phyloP scores from a whole-genome alignment of 2,888 invertebrate genomes.

The Melitaea athalia region DNA sequence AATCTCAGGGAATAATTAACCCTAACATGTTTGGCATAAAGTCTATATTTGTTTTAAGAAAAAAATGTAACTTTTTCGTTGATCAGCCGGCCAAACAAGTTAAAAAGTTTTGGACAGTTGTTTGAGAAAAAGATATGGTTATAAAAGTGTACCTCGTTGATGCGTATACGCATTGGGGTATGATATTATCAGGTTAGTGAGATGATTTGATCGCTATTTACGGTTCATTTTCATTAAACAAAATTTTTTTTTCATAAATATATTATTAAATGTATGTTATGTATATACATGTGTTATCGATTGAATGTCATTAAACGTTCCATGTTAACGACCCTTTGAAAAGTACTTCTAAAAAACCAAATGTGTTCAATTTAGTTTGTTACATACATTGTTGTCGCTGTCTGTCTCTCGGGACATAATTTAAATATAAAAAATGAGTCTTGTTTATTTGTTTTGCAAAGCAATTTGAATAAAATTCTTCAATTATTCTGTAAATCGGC shows the following conservation, averaged over 20 bases:
- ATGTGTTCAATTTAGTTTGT: no score
- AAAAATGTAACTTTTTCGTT: slow-evolving; percentile 46
- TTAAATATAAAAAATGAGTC: no score
- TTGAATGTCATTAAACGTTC: not conserved
- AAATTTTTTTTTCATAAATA: not conserved
- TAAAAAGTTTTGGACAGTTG: slow-evolving; percentile 59
- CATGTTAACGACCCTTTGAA: no score
- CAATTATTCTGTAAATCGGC: no score
- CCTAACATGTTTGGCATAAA: slow-evolving; percentile 35
- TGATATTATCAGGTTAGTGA: slow-evolving; percentile 41
- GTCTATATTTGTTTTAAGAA: slow-evolving; percentile 34
- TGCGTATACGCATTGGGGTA: slow-evolving; percentile 35
- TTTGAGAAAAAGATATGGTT: slow-evolving; percentile 48
- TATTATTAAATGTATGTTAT: no score
- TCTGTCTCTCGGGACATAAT: no score
- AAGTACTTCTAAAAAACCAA: no score
- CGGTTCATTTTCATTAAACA: slow-evolving; percentile 5
- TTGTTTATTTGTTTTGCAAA: no score
- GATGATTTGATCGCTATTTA: slow-evolving; percentile 28
- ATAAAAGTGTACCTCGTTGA: slow-evolving; percentile 39
- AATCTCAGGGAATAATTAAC: slow-evolving; percentile 44
- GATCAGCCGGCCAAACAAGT: slow-evolving; percentile 57
- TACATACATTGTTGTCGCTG: no score
- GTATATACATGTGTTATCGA: not conserved
- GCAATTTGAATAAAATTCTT: no score